Evolutionary conservation across 2,113 vertebrate species (phyloP), one percentile per base, ranked within the genome.

Genomic region (Natator depressus): DNA sequence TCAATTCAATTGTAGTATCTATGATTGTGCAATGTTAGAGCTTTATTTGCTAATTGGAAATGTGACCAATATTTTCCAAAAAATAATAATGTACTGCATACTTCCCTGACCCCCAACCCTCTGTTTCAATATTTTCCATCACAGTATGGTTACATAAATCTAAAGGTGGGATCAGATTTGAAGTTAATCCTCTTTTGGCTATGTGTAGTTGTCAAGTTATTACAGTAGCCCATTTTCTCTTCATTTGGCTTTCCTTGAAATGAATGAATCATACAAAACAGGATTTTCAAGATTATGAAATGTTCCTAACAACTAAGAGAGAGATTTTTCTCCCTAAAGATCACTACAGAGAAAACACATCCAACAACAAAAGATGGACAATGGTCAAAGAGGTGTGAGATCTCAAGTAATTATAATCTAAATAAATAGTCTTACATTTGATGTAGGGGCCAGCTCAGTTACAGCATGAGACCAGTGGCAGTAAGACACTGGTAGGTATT

Each of bases 161-260:
- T 85, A 31, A 80, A 93, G 17, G 55, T 84, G 51, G 24, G 6
- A 76, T 84, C 31, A 91, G 5, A 55, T 85, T 80, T 0, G 1
- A 89, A 89, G 79, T 17, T 42, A 92, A 81, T 3, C 7, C 1
- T 72, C 12, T 38, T 83, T n/a, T 86, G 7, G 80, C 94, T 84
- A 84, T 92, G 95, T 89, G 57, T 82, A 4, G 24, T 62, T 94
- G 91, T 92, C 89, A 91, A 8, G 7, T 86, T 93, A 76, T 84
- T 91, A 69, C 19, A 84, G 7, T 62, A 11, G 10, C 46, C 38
- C 29, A 72, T 94, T 93, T 94, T 90, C n/a, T 90, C 62, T 93
- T 95, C 69, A 91, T 94, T 89, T 93, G 14, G 42, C 16, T 54
- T 91, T 75, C 84, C 46, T 76, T 69, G 80, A 1, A 42, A n/a